Percentiles rank a stretch among this genome's conserved stretches.
These are phyloP conservation scores for Gambusia holbrooki DNA, from an alignment of 2,113 vertebrate species.

Conservation along the genomic window DNA sequence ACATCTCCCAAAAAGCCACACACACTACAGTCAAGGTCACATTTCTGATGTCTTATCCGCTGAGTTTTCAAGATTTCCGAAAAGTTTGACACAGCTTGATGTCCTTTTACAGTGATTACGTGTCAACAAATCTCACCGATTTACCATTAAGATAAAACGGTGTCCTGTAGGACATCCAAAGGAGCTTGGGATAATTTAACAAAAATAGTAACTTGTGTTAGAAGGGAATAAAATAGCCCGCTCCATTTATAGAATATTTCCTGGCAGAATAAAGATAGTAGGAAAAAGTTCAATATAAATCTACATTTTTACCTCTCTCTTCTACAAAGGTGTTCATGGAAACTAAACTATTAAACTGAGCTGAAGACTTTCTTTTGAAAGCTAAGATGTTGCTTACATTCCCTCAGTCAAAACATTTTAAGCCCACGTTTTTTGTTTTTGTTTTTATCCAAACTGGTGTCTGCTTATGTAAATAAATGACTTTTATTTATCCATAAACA, in stretches of 20 bases:
- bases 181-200: background rate
- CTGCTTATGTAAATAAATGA: background rate
- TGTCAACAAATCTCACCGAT: background rate
- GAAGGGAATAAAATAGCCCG: no score
- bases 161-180: background rate
- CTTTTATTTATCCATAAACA: background rate
- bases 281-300: background rate
- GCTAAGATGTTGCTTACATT: background rate
- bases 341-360: background rate
- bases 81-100: background rate
- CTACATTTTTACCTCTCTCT: background rate
- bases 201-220: no score
- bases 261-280: background rate
- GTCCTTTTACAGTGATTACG: background rate
- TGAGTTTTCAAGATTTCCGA: background rate
- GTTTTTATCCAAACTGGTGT: no score
- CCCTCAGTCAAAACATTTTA: background rate
- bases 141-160: no score
- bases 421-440: no score
- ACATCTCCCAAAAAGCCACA: background rate
- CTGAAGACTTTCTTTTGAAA: background rate
- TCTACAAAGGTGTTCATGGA: background rate
- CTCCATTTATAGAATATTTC: no score
- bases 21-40: background rate
- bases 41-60: background rate